Base-by-base conservation (phyloP, 2,888 invertebrate species). In the Caenorhabditis zanzibari region DNA sequence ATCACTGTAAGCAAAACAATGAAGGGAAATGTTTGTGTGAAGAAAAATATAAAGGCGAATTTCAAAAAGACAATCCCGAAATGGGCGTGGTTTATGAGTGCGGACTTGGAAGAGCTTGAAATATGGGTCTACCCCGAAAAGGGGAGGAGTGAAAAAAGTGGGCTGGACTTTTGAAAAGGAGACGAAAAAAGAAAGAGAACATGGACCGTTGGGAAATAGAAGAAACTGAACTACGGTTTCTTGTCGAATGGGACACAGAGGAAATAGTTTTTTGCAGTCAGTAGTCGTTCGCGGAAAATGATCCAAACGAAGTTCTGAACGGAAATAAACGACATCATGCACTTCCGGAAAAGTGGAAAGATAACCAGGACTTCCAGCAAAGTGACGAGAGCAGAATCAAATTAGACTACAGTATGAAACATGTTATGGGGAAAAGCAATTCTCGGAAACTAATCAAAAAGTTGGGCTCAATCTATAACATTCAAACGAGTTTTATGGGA, bases 311-410 rank as follows among this genome's bases (percentile, higher is more conserved):
- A 47, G 19, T 28, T 16, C 26, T 19, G 38, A 68, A 54, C 77
- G 69, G 77, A 77, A 77, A 16, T 32, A 38, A 61, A 41, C 69
- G 54, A 77, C 63, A 77, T 77, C 77, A 77, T 77, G 69, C 69
- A 77, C 59, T 77, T 77, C 77, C 77, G 38, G 59, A 52, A 44
- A 68, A 66, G 41, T 66, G 22, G 35, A 41, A 68, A 61, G 47
- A 63, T 44, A 66, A 58, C 38, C 52, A 54, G 9, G 35, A n/a
- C 19, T 44, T 52, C 52, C 26, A 32, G 28, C 22, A 22, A 66
- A 66, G n/a, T 66, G 66, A 66, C 47, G 66, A 49, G 54, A 14
- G 9, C 1, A 14, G 26, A 54, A 14, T 54, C 22, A 26, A 54
- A 47, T 19, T 26, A 24, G 12, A 22, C 52, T 68, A 35, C 35